Evolutionary conservation across 2,113 vertebrate genomes (phyloP), one percentile per base, ranked within the genome.

Genomic region (Burhinus oedicnemus): DNA sequence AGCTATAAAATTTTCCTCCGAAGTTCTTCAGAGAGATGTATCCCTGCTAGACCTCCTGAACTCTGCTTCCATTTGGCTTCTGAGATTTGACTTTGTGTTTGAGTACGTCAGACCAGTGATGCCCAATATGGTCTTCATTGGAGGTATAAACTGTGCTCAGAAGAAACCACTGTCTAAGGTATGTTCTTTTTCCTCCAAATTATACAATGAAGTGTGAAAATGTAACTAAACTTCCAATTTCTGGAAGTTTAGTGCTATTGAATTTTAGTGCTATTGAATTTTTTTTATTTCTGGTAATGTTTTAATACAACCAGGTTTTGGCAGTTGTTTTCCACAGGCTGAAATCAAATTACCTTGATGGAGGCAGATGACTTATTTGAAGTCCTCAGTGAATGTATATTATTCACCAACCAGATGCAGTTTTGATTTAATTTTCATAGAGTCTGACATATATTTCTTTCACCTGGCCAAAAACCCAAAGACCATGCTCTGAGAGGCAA

Each of bases 51-150:
- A 98, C 32, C 97, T 99, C 4, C 75, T 98, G 77, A 95, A 70
- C 30, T 83, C 95, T 27, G 97, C 97, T 55, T 97, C 97, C 3
- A 8, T 99, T 61, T 99, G 98, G 98, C 89, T 99, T 64, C 61
- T 99, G 72, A 98, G 99, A 87, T 97, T 95, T 1, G 99, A 99
- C 95, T 99, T 99, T 72, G 98, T 97, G 2, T 88, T 99, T 7
- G 99, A 99, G 52, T 97, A 97, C 2, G 98, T 98, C 15, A 98
- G 98, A 30, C 99, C 99, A 0, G 87, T 99, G 47, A 99, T 99
- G 99, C 99, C 99, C 44, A 99, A 99, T 79, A 96, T 98, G 87
- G 78, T 99, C 34, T 97, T 98, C 34, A 71, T 99, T 7, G 99
- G 99, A 42, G 99, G 99, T 21, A 97, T 97, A 65, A 98, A 84